Evolutionary conservation across 2,888 invertebrate genomes (phyloP), one percentile per base, ranked within the genome.

Genomic region (Seladonia tumulorum): DNA sequence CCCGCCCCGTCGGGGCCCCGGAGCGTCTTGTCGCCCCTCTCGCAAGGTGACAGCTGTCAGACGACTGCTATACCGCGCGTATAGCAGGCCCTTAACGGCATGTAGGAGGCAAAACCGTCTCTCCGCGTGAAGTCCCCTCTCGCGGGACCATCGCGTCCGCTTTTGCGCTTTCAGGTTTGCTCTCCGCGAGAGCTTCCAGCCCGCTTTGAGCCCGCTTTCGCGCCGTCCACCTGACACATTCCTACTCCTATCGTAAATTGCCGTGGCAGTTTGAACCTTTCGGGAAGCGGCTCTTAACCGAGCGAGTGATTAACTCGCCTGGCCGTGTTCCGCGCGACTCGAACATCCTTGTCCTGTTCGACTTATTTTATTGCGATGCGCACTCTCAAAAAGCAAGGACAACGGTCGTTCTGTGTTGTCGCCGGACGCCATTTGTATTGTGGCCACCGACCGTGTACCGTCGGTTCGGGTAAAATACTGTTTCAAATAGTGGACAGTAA

Each of bases 11-110:
- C 66, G 66, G 66, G 29, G 84, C 83, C 68, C 66, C 68, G 49
- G 47, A 90, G 92, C 90, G 91, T 93, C 94, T 91, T 94, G 93
- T 94, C 93, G 92, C 92, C 90, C 92, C 90, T 90, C 88, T 90
- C 89, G 91, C 91, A 92, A 93, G 94, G 93, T 94, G 95, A 94
- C 94, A 94, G 94, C 94, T 94, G 94, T 94, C 95, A 94, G 94
- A 93, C 90, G 91, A 87, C 89, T 88, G 90, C 85, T 89, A 89
- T 90, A 89, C 90, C 86, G 81, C 53, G 53, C 53, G 53, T 53
- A 53, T 22, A 53, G 53, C 53, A 87, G 35, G 74, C 68, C 80
- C 84, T 63, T 16, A 25, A 25, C 60, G 0, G 60, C 60, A 29
- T 29, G 60, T 25, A 63, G 25, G 60, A 63, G 89, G 90, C 93